Base-by-base conservation (phyloP, 2,113 vertebrate genomes). In the Pterocles orientalis region DNA sequence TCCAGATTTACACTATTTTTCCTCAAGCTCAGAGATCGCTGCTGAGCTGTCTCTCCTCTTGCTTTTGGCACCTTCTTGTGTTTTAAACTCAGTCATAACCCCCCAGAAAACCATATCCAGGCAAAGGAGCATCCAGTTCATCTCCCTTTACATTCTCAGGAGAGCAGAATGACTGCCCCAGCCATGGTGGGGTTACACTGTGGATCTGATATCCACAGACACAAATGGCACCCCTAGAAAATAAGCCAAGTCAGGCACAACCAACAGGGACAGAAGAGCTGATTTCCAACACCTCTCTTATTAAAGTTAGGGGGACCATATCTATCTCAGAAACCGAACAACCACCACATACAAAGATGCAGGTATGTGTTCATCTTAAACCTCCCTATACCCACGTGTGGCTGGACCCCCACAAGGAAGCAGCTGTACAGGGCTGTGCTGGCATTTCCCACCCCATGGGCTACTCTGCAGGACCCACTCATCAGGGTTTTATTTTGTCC, bases 1-100 rank as follows among this genome's bases (percentile, higher is more conserved):
- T 95, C 91, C 94, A 95, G 39, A 82, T 91, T 95, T 86, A 94
- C 53, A 18, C 53, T 57, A 26, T 92, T 95, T 95, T 96, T 92
- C 93, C 93, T 89, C 41, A 77, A 91, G 81, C 85, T 66, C 82
- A 54, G 79, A 82, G 60, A 36, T 86, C 2, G 3, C 33, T 7
- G 8, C 72, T 62, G 82, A 90, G 56, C 76, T 81, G 58, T 76
- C 81, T 95, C 91, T 91, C 72, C 78, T 86, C 57, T 61, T 72
- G 34, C 29, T 86, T 94, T 94, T 94, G 88, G 92, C 76, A 94
- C 48, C 66, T 92, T 41, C 83, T 81, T 82, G 26, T 23, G 33
- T 68, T 94, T 96, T 69, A 62, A 87, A 79, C 51, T 43, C 21
- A 94, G 10, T 82, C 36, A 56, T 39, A 39, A 6, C 14, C 18